Conservation (phyloP, 1,140 invertebrate genomes). For the Diachasmimorpha longicaudata region DNA sequence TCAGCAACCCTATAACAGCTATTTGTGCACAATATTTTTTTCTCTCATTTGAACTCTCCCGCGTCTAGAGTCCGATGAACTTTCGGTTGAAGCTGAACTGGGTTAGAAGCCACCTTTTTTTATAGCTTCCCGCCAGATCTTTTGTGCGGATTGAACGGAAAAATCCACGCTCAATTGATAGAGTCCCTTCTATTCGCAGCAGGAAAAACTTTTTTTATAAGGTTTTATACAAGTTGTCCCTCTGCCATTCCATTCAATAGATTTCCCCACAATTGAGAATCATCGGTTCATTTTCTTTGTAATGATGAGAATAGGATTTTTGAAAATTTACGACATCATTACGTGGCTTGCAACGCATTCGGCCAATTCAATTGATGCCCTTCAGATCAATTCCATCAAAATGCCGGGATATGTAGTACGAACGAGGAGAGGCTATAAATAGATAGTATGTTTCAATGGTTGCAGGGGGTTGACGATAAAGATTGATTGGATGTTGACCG, state of each 20-base stretch:
- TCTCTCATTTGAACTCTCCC: neutral
- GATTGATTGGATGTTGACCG: neutral
- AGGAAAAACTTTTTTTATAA: conserved; percentile 8
- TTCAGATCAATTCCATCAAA: neutral
- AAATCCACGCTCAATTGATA: conserved; percentile 21
- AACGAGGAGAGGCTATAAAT: neutral
- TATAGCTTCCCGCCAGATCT: neutral
- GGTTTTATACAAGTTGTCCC: neutral
- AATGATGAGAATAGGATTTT: neutral
- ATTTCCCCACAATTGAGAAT: neutral
- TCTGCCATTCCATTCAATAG: neutral
- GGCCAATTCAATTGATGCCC: neutral
- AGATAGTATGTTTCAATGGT: neutral
- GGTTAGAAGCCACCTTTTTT: conserved; percentile 3
- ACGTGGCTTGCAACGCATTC: neutral
- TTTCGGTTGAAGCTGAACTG: neutral
- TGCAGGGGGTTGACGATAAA: neutral
- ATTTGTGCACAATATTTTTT: neutral
- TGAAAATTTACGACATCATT: neutral
- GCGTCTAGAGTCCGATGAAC: conserved; percentile 7
- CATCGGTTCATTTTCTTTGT: neutral
- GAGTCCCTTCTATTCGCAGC: conserved; percentile 8
- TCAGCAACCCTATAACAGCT: neutral
- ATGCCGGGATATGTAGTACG: neutral
- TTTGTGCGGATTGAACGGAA: conserved; percentile 1